phyloP scores from a whole-genome alignment of 2,888 invertebrate species.

The Drosophila aldrichi region DNA sequence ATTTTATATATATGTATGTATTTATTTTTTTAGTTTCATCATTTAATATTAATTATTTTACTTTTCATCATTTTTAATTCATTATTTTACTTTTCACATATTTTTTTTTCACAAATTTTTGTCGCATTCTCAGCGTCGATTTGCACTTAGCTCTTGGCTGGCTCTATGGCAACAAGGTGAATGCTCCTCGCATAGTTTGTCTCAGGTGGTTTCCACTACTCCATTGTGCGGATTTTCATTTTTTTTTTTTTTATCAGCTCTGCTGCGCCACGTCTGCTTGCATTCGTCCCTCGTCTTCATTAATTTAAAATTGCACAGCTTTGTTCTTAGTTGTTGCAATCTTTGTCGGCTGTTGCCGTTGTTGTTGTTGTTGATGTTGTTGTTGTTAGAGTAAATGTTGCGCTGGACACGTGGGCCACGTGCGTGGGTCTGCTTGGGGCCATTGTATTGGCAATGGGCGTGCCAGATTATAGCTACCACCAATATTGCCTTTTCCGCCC shows the following conservation, averaged over 20 bases:
- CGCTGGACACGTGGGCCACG: slow-evolving; percentile 50
- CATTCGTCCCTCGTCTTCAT: slow-evolving; percentile 31
- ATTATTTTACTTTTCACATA: not conserved
- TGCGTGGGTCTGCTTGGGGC: slow-evolving; percentile 20
- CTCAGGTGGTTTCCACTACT: not conserved
- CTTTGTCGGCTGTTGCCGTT: not conserved
- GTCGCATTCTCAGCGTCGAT: slow-evolving; percentile 12
- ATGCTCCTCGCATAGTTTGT: not conserved
- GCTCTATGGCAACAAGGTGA: slow-evolving; percentile 1
- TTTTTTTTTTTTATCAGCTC: slow-evolving; percentile 41
- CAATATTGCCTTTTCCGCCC: slow-evolving; percentile 23
- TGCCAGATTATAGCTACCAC: slow-evolving; percentile 32
- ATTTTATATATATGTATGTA: too few species aligned
- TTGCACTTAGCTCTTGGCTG: not conserved
- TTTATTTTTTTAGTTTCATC: not conserved
- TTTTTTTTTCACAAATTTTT: not conserved
- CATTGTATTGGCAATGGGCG: not conserved
- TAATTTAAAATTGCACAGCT: slow-evolving; percentile 42
- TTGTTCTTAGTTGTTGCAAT: slow-evolving; percentile 20
- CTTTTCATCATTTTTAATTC: not conserved
- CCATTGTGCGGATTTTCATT: slow-evolving; percentile 35
- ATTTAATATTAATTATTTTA: not conserved
- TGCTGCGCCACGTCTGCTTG: slow-evolving; percentile 1
- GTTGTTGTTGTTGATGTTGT: slow-evolving; percentile 5
- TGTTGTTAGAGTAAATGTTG: slow-evolving; percentile 7